phyloP scores from a whole-genome alignment of 2,113 vertebrate species.

The Triplophysa rosa region DNA sequence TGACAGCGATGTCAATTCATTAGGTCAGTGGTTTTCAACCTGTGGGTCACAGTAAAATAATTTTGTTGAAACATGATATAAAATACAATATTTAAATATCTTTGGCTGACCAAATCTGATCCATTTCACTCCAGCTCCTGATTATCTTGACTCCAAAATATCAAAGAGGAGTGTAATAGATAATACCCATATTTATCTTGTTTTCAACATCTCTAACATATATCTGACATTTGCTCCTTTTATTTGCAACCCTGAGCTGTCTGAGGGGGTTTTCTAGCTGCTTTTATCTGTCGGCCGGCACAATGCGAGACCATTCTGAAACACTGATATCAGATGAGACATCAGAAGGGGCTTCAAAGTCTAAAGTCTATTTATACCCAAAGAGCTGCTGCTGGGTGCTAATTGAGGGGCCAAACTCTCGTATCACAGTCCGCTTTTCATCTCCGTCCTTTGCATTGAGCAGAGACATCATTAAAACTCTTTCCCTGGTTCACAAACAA shows the following conservation, averaged over 20 bases:
- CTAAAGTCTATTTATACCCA: constrained; percentile 47
- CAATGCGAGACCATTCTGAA: constrained; percentile 26
- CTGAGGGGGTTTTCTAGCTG: constrained; percentile 19
- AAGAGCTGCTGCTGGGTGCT: constrained; percentile 45
- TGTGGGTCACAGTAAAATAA: too few relatives aligned
- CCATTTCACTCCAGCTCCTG: neutral
- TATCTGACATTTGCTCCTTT: neutral
- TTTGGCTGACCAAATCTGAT: too few relatives aligned
- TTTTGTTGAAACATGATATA: too few relatives aligned
- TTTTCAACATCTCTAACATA: constrained; percentile 11
- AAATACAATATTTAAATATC: too few relatives aligned
- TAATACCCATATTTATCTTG: neutral
- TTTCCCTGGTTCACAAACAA: constrained; percentile 41
- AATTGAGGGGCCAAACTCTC: constrained; percentile 44
- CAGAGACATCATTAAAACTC: constrained; percentile 51
- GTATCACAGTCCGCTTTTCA: constrained; percentile 44
- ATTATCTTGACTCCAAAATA: neutral
- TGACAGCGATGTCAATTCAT: too few relatives aligned
- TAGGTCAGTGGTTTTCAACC: too few relatives aligned
- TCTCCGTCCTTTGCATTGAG: constrained; percentile 33
- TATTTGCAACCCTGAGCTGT: constrained; percentile 13
- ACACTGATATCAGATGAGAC: constrained; percentile 44
- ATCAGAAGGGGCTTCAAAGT: constrained; percentile 51
- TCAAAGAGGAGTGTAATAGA: neutral
- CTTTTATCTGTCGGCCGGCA: constrained; percentile 14